Base-by-base conservation (phyloP, 2,797 vertebrate genomes). In the Coendou prehensilis region DNA sequence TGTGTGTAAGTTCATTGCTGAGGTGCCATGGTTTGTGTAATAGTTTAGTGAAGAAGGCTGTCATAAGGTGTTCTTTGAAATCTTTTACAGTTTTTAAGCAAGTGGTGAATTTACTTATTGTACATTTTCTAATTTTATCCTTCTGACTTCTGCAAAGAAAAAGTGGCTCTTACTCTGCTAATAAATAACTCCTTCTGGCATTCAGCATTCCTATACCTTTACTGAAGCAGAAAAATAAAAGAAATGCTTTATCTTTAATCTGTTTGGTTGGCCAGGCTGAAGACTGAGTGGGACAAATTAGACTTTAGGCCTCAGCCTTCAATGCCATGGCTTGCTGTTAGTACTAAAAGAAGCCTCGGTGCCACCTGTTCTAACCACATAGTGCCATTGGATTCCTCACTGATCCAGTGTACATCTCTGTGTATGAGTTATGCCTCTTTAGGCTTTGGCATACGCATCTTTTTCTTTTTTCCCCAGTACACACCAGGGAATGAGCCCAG, bases 181-280 rank as follows among this genome's bases (percentile, higher is more conserved):
- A 90, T 91, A 90, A 92, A 64, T 45, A 30, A 84, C 54, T n/a
- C 37, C 87, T 69, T 96, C 93, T 93, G 81, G 75, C 91, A 69
- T 91, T 69, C 37, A 78, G 71, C 41, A 87, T 87, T 93, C 81
- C 45, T 93, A 56, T 89, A 67, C 37, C 82, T 89, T 90, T 45
- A 89, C 76, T 67, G 47, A 73, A 91, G 59, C 50, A 85, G 59
- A 81, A 81, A 85, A 57, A 92, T 81, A 75, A 15, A 85, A 73
- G 69, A 94, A 93, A 41, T 71, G 6, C 52, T 26, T 57, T 90
- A 18, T 67, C 30, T 79, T 79, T 80, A 90, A 86, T 33, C 47
- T 92, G 50, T 75, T 89, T 63, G 75, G 45, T 89, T 71, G 84
- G 54, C 37, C 69, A 41, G n/a, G 47, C 95, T 56, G 5, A 83